Evolutionary conservation across 2,113 vertebrate genomes (phyloP), one percentile per base, ranked within the genome.

Genomic region (Ictidomys tridecemlineatus): DNA sequence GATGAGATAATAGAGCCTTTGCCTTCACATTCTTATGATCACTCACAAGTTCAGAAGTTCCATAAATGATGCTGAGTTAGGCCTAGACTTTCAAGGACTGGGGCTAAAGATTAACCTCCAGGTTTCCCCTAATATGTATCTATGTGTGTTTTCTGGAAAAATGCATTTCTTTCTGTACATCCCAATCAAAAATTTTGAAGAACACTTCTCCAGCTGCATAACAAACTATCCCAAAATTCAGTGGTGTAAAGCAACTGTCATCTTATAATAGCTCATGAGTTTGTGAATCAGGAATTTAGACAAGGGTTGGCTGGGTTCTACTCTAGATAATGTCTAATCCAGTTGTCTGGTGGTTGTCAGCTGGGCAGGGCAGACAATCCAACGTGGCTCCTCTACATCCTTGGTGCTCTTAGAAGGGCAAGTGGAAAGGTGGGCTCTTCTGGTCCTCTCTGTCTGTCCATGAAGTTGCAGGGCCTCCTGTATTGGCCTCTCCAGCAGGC

Each of bases 21-120:
- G 26, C 7, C 16, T 1, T n/a, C 17, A 37, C 42, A 4, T 69
- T 69, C 28, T 67, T 45, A 30, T 34, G 22, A 26, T 86, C 37
- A 87, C 32, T 76, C 74, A 91, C 48, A 69, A 58, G 85, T 73
- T 93, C 34, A 93, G 53, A 84, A 34, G 45, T 85, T 85, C n/a
- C 53, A 65, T 24, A 92, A 89, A 74, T 32, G 3, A 77, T 39
- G 12, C 45, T 30, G 2, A 70, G 67, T 73, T 48, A 30, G 42
- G 5, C 32, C 45, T 17, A 10, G n/a, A 61, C 26, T 37, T 85
- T 9, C 69, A 77, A 70, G 69, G 76, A 30, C 37, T 56, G 56
- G 2, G 61, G 61, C 61, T 73, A 85, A 13, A 45, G 17, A 48
- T 63, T 13, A 82, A 85, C 22, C 26, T 80, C 56, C 30, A 70